A percentile compares a stretch with the other conserved stretches of the same genome.
Evolutionary conservation across 2,888 invertebrate species (phyloP).

Genomic region (Drosophila pullipes): DNA sequence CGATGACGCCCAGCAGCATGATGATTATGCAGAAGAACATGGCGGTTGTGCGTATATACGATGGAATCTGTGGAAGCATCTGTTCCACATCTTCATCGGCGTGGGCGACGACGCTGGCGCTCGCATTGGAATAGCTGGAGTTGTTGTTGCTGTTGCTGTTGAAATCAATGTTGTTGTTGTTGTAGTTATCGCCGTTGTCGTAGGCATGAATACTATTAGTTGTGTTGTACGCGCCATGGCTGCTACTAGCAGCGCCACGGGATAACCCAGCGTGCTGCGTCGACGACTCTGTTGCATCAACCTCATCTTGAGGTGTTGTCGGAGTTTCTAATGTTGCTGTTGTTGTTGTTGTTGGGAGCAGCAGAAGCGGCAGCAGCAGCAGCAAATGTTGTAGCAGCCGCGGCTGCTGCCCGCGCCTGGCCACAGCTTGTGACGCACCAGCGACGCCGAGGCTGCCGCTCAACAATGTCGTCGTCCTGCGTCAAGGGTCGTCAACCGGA

Average conservation of each 20-base stretch:
- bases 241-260: slow-evolving; percentile 74
- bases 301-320: slow-evolving; percentile 53
- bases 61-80: slow-evolving; percentile 89
- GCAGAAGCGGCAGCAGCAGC: slow-evolving; percentile 36
- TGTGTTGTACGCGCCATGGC: slow-evolving; percentile 77
- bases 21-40: slow-evolving; percentile 95
- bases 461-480: slow-evolving; percentile 74
- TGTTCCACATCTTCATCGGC: slow-evolving; percentile 59
- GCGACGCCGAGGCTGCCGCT: slow-evolving; percentile 78
- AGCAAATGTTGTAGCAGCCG: slow-evolving; percentile 60
- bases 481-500: slow-evolving; percentile 48
- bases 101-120: slow-evolving; percentile 19
- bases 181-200: slow-evolving; percentile 39
- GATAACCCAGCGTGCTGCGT: slow-evolving; percentile 70
- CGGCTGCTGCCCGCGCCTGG: slow-evolving; percentile 67
- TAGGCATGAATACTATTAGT: slow-evolving; percentile 76
- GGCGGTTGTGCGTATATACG: slow-evolving; percentile 94
- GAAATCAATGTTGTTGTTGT: slow-evolving; percentile 4
- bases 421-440: slow-evolving; percentile 67
- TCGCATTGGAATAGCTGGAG: slow-evolving; percentile 31
- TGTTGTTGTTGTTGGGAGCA: slow-evolving; percentile 8
- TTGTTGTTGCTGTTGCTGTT: slow-evolving; percentile 6
- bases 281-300: slow-evolving; percentile 50
- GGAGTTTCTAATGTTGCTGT: slow-evolving; percentile 3
- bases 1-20: slow-evolving; percentile 95